Evolutionary conservation across 2,113 vertebrate genomes (phyloP), one percentile per base, ranked within the genome.

Genomic region (Origma solitaria): DNA sequence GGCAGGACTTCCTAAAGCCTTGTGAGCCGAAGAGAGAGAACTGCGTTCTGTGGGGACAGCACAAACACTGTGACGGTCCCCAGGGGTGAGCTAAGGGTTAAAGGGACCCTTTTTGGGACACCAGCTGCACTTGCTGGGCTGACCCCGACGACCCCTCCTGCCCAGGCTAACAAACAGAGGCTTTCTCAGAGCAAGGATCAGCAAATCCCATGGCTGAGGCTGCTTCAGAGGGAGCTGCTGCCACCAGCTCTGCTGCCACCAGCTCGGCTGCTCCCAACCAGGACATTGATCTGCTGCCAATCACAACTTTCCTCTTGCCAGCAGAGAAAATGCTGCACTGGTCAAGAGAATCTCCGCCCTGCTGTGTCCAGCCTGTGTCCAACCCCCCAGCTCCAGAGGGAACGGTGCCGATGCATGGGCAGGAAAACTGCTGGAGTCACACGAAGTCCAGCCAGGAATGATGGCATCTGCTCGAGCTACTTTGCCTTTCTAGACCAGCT

Each of bases 351-450:
- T 17, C 35, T 69, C 50, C 71, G 10, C 1, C n/a, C 33, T 65
- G 71, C 45, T 51, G 64, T 58, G 66, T 38, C 66, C 50, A 11
- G 51, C 37, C 57, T 33, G 21, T 56, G 64, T 19, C 57, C 65
- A 62, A 1, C 18, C 53, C 70, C 64, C 13, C 66, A 65, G 8
- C 85, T 50, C 21, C 65, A 54, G 57, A 21, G 27, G 17, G 49
- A 38, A 11, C 0, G 0, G 61, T 42, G 12, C 23, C 0, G 3
- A 4, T 9, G 54, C 13, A 2, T 3, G 42, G 44, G 51, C 83
- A 83, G 64, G 42, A 35, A 70, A 62, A 23, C 21, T 4, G 28
- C 58, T 40, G 49, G 50, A 12, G 9, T 47, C 25, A 5, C 73
- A 64, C 35, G 6, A n/a, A 72, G 40, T 1, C 22, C 31, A 88